Evolutionary conservation across 2,113 vertebrate genomes (phyloP).

Genomic region (Pandion haliaetus): DNA sequence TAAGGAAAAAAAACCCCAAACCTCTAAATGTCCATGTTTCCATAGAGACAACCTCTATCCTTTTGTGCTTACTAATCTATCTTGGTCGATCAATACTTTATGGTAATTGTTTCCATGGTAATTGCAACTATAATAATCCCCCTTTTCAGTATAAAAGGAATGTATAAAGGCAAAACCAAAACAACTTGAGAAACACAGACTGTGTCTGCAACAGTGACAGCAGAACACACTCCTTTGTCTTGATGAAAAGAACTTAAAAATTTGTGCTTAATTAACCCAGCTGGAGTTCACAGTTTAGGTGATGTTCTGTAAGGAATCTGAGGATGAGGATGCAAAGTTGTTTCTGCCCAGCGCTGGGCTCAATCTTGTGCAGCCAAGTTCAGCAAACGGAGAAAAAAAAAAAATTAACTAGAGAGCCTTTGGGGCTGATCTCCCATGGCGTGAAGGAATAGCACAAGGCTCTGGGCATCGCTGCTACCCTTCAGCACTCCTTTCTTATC

Average conservation of each 20-base stretch:
- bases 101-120: constrained; percentile 76
- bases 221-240: not conserved
- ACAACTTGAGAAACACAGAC: not conserved
- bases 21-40: constrained; percentile 63
- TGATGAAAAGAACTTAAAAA: not conserved
- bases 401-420: not conserved
- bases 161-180: not conserved
- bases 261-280: not conserved
- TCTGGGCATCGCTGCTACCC: not conserved
- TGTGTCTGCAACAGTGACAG: not conserved
- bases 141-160: not conserved
- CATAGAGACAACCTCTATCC: constrained; percentile 70
- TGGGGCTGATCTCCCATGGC: fast-evolving
- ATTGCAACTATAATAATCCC: constrained; percentile 57
- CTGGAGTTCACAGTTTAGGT: not conserved
- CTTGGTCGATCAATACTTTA: constrained; percentile 72
- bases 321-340: not conserved
- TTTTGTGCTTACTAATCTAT: constrained; percentile 67
- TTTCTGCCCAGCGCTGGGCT: not conserved
- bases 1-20: not conserved
- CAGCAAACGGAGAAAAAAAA: not conserved
- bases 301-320: not conserved
- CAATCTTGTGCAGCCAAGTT: fast-evolving
- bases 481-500: not conserved
- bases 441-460: not conserved